Evolutionary conservation across 1,140 invertebrate genomes (phyloP), one percentile per base, ranked within the genome.

Genomic region (Lerema accius): DNA sequence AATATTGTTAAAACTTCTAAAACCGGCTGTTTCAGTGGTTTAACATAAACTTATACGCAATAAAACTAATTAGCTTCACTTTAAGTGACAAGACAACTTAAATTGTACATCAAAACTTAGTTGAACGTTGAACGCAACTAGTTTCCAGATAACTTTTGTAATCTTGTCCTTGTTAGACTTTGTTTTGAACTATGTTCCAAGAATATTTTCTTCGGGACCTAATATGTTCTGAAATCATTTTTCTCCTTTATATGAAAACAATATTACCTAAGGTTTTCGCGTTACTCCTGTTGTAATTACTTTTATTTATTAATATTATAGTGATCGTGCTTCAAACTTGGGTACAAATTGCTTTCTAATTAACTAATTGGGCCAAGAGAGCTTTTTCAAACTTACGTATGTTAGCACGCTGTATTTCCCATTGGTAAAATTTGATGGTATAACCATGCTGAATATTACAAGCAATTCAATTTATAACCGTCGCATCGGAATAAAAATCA

Each of bases 401-500:
- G n/a, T n/a, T n/a, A n/a, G n/a, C n/a, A n/a, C n/a, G n/a, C 19
- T 23, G 5, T 5, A 23, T 23, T 23, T 3, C 5, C 19, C 19
- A 23, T 28, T 19, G 23, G 26, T n/a, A 10, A n/a, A 43, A 45
- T 56, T 28, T 19, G 23, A 26, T n/a, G 13, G n/a, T 56, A 45
- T 56, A 35, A 28, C 53, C 14, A 19, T 46, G 28, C 39, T 56
- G 42, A 46, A 58, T 58, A 58, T 35, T 58, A 58, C 40, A 46
- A 19, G 42, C 55, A 58, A 58, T 46, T 46, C 14, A 46, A 58
- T 58, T 58, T 58, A 46, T 46, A 26, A 26, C 26, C 4, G 42
- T 6, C 23, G 39, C 40, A 35, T 55, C 19, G 28, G 53, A 56
- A 43, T 56, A 56, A 56, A 56, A 56, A 56, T 56, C 53, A 56